These are phyloP conservation scores for Equus przewalskii DNA, from an alignment of 2,113 vertebrate genomes.

Conservation along the genomic window DNA sequence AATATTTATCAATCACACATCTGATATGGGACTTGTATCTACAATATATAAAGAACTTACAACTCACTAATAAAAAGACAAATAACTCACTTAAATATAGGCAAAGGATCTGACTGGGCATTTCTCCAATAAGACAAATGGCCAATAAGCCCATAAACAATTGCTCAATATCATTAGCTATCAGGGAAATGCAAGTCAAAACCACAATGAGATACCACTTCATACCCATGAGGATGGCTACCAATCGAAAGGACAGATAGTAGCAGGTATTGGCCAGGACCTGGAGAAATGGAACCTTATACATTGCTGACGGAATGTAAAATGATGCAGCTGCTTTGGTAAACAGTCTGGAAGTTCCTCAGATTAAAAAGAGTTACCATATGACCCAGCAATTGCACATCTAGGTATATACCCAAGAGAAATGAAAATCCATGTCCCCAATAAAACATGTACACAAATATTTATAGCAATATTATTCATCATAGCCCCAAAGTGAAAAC, in stretches of 20 bases:
- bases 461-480: background rate
- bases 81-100: slow-evolving; percentile 21
- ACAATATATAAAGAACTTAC: background rate
- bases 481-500: background rate
- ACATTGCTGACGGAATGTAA: background rate
- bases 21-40: background rate
- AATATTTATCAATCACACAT: background rate
- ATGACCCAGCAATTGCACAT: background rate
- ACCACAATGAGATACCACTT: background rate
- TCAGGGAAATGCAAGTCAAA: background rate
- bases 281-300: background rate
- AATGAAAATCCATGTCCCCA: background rate
- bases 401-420: background rate
- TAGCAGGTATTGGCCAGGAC: background rate
- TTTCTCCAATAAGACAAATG: background rate
- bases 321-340: background rate
- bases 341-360: background rate
- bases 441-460: background rate
- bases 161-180: background rate
- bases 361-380: background rate
- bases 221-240: background rate
- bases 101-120: background rate
- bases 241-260: background rate
- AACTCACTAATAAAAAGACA: slow-evolving; percentile 26
- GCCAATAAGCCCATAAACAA: background rate